Conservation (phyloP, 2,888 invertebrate species). For the Drosophila fulvimacula region DNA sequence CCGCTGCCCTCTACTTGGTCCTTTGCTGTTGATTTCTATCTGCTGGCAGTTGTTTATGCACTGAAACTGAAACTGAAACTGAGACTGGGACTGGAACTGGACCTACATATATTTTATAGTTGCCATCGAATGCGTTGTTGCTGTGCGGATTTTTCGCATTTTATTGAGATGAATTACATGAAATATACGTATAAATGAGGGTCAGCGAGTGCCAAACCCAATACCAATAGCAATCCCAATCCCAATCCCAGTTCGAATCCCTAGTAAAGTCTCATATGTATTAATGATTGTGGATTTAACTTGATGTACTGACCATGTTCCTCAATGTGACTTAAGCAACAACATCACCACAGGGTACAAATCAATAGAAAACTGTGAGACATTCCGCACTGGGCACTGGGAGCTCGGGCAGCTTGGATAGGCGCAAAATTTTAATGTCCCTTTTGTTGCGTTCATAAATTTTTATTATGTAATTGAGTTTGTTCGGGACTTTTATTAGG, state of each 20-base stretch:
- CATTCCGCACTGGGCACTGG: slow-evolving; percentile 13
- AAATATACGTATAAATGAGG: slow-evolving; percentile 69
- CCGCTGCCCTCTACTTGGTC: slow-evolving; percentile 18
- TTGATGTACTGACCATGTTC: slow-evolving; percentile 67
- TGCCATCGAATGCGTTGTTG: slow-evolving; percentile 51
- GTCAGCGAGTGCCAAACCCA: slow-evolving; percentile 47
- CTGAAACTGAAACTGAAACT: slow-evolving; percentile 30
- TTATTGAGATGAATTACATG: slow-evolving; percentile 78
- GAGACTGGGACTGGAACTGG: slow-evolving; percentile 13
- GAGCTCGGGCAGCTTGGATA: slow-evolving; percentile 14
- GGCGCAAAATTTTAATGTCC: slow-evolving; percentile 67
- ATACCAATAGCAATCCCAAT: not conserved
- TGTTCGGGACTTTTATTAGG: slow-evolving; percentile 43
- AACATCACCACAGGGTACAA: slow-evolving; percentile 8
- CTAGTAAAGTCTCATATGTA: slow-evolving; percentile 52
- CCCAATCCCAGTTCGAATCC: slow-evolving; percentile 6
- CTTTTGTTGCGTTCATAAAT: slow-evolving; percentile 71
- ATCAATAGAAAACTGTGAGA: slow-evolving; percentile 37
- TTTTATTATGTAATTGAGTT: slow-evolving; percentile 79
- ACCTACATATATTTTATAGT: slow-evolving; percentile 71
- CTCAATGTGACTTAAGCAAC: slow-evolving; percentile 64
- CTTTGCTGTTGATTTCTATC: slow-evolving; percentile 47
- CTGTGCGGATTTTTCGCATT: slow-evolving; percentile 63
- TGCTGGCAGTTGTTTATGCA: slow-evolving; percentile 65
- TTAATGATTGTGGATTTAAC: slow-evolving; percentile 75